These are phyloP conservation scores for Bombyx mori DNA, from an alignment of 1,140 invertebrate genomes.

Conservation along the genomic window ASM3026992v2 NC_085126.1:9361001-9361500, in stretches of 20 bases:
- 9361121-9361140: conserved; percentile 63
- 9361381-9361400: no score
- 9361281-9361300: conserved; percentile 72
- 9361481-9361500: no score
- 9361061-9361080: conserved; percentile 39
- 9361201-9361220: conserved; percentile 70
- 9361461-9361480: no score
- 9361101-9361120: conserved; percentile 62
- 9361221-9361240: conserved; percentile 69
- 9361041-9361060: conserved; percentile 28
- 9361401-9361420: no score
- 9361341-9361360: no score
- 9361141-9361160: conserved; percentile 67
- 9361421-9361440: no score
- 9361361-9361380: no score
- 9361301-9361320: conserved; percentile 66
- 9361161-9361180: conserved; percentile 69
- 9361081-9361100: conserved; percentile 33
- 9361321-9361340: conserved; percentile 22
- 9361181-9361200: conserved; percentile 68
- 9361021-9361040: conserved; percentile 13
- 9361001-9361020: conserved; percentile 56
- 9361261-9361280: conserved; percentile 72
- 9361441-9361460: no score
- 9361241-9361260: conserved; percentile 70